Base-by-base conservation (phyloP, 2,113 vertebrate species). In the Cryptotis parvus region DNA sequence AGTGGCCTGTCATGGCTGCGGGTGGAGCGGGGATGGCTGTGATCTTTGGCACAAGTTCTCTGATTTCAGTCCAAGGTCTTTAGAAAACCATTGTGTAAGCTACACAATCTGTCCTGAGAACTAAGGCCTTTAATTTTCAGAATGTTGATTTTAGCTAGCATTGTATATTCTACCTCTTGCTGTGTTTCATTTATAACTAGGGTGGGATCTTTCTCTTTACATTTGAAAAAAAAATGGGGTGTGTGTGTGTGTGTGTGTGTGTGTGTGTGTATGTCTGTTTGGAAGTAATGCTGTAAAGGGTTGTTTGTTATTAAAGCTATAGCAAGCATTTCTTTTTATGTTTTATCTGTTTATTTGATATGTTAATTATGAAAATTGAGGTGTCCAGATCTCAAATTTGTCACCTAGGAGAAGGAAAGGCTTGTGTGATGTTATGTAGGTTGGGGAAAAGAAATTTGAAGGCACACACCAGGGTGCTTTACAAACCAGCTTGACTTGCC, bases 141-240 rank as follows among this genome's bases (percentile, higher is more conserved):
- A 91, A 52, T 94, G 87, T 76, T 96, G 81, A 89, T 81, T 94
- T 96, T 93, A 92, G 72, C 43, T 69, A 63, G 18, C 31, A 69
- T 79, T 82, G 39, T 24, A 70, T 90, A 78, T 82, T 92, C 95
- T 78, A 85, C 70, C 69, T 92, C 73, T 92, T 70, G 41, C 84
- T 94, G n/a, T 63, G 49, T 94, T 94, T 82, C n/a, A n/a, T 89
- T 92, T 82, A 49, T 89, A 80, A 81, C 35, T 81, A 83, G 37
- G 81, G 33, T 66, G 20, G 92, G 65, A 76, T 70, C 0, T 84
- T 86, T 69, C 33, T 70, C 41, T 88, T 73, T 89, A 74, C 20
- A 90, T 87, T 85, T 66, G 74, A 74, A 81, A 94, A 90, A 31
- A 65, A 27, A 24, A 20, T 63, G 65, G 9, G 6, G 43, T 45